Evolutionary conservation across 1,140 invertebrate genomes (phyloP), one percentile per base, ranked within the genome.

Genomic region (Nylanderia fulva): DNA sequence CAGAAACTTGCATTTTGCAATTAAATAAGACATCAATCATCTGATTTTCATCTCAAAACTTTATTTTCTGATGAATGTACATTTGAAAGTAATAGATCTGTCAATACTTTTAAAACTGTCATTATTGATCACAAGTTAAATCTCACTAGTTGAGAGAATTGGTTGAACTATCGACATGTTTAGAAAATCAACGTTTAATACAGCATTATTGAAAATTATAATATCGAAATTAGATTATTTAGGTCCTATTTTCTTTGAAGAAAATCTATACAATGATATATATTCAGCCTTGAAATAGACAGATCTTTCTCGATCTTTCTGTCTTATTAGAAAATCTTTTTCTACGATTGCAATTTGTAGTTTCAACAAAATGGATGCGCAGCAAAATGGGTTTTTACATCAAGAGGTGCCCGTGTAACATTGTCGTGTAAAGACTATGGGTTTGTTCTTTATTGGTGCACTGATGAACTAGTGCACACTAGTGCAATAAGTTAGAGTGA

Each of bases 101-200:
- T 91, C 6, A 88, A 86, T 60, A 82, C 63, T 8, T n/a, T n/a
- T 84, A 69, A 71, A 91, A 91, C 42, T 87, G 29, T 27, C 87
- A 85, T 83, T 90, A 88, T 72, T 90, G 86, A 85, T 13, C 80
- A 21, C 33, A 33, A 15, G 33, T 58, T 48, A 91, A 90, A 87
- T 84, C 86, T 61, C 80, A 88, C 68, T 42, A 71, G 86, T 29
- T 86, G 13, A 77, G 75, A 74, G 64, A 88, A 85, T 15, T 88
- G 0, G 87, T 15, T 88, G 0, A 86, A 90, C 27, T 76, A 89
- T 36, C 88, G 86, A 64, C 83, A 69, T 18, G 39, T 86, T 56
- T 91, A 88, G 76, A 88, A 88, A 76, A 33, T 91, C 6, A 91
- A 91, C 85, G 83, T 91, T 60, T 88, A 85, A 79, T 90, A 88